Evolutionary conservation across 2,888 invertebrate species (phyloP), one percentile per base, ranked within the genome.

Genomic region (Cyaniris semiargus): DNA sequence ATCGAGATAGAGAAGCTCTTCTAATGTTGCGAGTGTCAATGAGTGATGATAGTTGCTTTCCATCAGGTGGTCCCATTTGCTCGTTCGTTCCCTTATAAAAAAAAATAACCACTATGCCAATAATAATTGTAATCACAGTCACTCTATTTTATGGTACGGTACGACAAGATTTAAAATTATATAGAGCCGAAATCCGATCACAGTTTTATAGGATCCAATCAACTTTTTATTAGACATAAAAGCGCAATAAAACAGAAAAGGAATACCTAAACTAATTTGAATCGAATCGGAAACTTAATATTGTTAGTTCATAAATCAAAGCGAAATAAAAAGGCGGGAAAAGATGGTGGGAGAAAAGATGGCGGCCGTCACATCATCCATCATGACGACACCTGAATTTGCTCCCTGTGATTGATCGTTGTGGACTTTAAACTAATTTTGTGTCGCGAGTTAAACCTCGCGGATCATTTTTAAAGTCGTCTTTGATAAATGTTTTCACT

Each of bases 241-340:
- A 71, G 71, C 38, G 71, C 71, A 71, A 71, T 71, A 71, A 71
- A 71, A 71, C 38, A 38, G 71, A 18, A n/a, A 38, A 71, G 71
- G 71, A 38, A 71, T 71, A n/a, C 70, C 71, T 71, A 76, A 77
- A 70, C 78, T 72, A 60, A 78, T 60, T 72, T 34, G 58, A 48
- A 76, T 48, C 76, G 76, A 76, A 78, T 78, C 31, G 75, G 76
- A 80, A 79, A 78, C 79, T 79, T 80, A 80, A 80, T 81, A 80
- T 78, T 80, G 79, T 80, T 75, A 80, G 78, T 77, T 81, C 81
- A 83, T 81, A 82, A 83, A 81, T 82, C 81, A 80, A 77, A 66
- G 75, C 60, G 74, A 78, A 82, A 81, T 79, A 31, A 66, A 66
- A 31, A 78, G 75, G 77, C 79, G 81, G 81, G 79, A 80, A 81